Conservation (phyloP, 2,113 vertebrate species). For the Leucopsar rothschildi region DNA sequence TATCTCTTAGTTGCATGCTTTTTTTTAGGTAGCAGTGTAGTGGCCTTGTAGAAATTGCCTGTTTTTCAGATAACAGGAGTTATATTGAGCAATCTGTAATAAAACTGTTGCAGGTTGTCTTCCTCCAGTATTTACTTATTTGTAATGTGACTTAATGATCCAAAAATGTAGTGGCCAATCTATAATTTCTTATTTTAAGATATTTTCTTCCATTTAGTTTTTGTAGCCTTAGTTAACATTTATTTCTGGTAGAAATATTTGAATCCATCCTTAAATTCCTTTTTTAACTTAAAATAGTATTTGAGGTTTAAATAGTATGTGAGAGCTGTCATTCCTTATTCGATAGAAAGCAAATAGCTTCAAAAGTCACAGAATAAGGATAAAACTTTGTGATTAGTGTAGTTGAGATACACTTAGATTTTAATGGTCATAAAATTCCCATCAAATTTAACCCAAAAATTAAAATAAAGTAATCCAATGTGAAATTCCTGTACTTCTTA, state of each 20-base stretch:
- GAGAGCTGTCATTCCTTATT: background rate
- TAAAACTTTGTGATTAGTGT: background rate
- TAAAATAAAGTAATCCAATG: background rate
- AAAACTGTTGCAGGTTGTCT: background rate
- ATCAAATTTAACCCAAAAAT: background rate
- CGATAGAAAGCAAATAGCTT: background rate
- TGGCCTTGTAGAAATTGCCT: background rate
- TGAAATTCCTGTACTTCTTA: background rate
- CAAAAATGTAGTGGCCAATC: background rate
- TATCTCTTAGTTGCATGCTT: background rate
- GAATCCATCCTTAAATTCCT: background rate
- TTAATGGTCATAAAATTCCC: background rate
- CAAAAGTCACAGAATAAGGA: background rate
- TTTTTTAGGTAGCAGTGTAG: background rate
- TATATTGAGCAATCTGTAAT: background rate
- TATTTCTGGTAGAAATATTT: background rate
- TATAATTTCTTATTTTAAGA: background rate
- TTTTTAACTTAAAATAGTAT: background rate
- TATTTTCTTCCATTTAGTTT: background rate
- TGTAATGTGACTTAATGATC: background rate
- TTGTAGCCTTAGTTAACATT: background rate
- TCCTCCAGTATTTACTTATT: background rate
- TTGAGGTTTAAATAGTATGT: background rate
- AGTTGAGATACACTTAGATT: background rate
- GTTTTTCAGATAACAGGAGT: background rate